Base-by-base conservation (phyloP, 2,797 vertebrate genomes). In the Scolopax bukidnonensis region DNA sequence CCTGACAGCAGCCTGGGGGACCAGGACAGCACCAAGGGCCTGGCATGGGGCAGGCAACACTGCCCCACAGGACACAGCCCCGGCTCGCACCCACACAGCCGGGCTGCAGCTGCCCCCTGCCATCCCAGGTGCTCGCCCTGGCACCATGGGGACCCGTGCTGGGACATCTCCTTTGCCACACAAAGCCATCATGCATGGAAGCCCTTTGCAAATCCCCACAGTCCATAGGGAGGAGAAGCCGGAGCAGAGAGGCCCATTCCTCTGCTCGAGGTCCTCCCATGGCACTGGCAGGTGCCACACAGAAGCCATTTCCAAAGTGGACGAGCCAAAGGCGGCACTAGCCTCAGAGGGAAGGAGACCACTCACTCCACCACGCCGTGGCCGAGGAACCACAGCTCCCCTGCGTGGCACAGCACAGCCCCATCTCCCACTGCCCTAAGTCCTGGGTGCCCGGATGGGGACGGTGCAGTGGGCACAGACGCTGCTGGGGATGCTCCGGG, bases 51-150 rank as follows among this genome's bases (percentile, higher is more conserved):
- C 12, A n/a, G 68, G 67, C 63, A 79, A 45, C 4, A 4, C 73
- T 63, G 27, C 8, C 19, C 33, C 25, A 5, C 0, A 12, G 61
- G 74, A 27, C 45, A 16, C 4, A 1, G 51, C 32, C 40, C 32
- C 2, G 1, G 32, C 47, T 67, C 17, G 17, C 69, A n/a, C 8
- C 8, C 0, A 0, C 47, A 38, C 3, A 4, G 25, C 47, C 3
- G 1, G n/a, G 28, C 51, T 56, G 28, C 4, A 0, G 15, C 14
- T 16, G 2, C 28, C 9, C 16, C 67, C 53, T 28, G 71, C 47
- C n/a, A 5, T 0, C 0, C 61, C 0, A 0, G 19, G 12, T 24
- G 21, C 70, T 78, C 2, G 0, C 68, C 80, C 19, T 41, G 24
- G 64, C 60, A 50, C 78, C 2, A 0, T 0, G 3, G 57, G 32